A percentile compares a stretch with the other conserved stretches of the same genome.
These are phyloP conservation scores for Synanthedon andrenaeformis DNA, from an alignment of 2,888 invertebrate genomes.

Conservation along the genomic window DNA sequence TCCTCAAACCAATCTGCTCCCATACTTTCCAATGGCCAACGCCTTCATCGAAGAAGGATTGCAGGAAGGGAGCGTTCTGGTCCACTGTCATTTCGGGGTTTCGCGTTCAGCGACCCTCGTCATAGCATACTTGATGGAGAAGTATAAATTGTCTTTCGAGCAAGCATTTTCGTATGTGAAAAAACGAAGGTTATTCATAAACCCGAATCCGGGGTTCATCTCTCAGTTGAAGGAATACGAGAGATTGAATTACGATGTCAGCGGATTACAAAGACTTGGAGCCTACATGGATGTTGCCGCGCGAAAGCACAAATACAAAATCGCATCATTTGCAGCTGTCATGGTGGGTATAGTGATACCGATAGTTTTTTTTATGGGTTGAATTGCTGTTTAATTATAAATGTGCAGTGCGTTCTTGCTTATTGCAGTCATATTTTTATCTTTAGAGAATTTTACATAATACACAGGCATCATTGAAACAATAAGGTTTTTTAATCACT, in stretches of 20 bases:
- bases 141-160: conserved; percentile 82
- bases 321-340: conserved; percentile 47
- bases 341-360: conserved; percentile 46
- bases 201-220: conserved; percentile 95
- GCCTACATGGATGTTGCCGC: conserved; percentile 52
- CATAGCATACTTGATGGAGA: conserved; percentile 94
- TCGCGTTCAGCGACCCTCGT: conserved; percentile 95
- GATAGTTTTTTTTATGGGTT: conserved; percentile 42
- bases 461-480: not conserved
- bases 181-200: conserved; percentile 87
- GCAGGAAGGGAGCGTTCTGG: conserved; percentile 78
- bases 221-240: conserved; percentile 83
- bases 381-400: conserved; percentile 8
- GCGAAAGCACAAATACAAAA: conserved; percentile 48
- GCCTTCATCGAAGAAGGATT: conserved; percentile 69
- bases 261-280: conserved; percentile 40
- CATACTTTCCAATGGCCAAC: conserved; percentile 64
- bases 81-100: conserved; percentile 96
- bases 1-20: conserved; percentile 51
- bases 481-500: not conserved
- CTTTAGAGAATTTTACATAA: conserved; percentile 6
- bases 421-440: conserved; percentile 6
- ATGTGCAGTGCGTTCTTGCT: conserved; percentile 1
- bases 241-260: conserved; percentile 43
- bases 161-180: conserved; percentile 92